Evolutionary conservation across 1,140 invertebrate species (phyloP).

Genomic region (Diorhabda elongata): DNA sequence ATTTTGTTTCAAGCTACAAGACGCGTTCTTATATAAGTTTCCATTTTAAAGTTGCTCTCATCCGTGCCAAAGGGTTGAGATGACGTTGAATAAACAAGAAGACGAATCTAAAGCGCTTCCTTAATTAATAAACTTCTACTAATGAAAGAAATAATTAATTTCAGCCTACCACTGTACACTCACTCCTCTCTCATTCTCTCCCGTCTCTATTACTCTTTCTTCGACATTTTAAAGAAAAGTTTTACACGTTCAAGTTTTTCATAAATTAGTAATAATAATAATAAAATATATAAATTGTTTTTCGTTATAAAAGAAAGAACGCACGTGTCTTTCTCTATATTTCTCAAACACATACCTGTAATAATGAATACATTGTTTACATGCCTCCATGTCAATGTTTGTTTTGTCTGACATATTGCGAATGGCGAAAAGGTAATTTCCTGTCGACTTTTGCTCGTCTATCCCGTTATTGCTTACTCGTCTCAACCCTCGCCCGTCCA

Average conservation of each 20-base stretch:
- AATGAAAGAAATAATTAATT: slow-evolving; percentile 49
- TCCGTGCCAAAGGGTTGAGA: slow-evolving; percentile 45
- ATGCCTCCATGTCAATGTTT: slow-evolving; percentile 38
- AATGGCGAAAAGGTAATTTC: slow-evolving; percentile 38
- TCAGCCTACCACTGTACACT: slow-evolving; percentile 39
- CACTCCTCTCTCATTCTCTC: slow-evolving; percentile 4
- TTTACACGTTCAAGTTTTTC: too few relatives aligned
- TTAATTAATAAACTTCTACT: slow-evolving; percentile 48
- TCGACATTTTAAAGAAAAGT: too few relatives aligned
- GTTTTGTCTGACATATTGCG: slow-evolving; percentile 40
- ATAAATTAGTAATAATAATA: too few relatives aligned
- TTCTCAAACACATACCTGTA: slow-evolving; percentile 30
- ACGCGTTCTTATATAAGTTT: slow-evolving; percentile 38
- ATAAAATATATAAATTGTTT: neutral
- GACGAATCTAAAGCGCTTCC: slow-evolving; percentile 45
- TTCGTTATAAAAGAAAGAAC: neutral
- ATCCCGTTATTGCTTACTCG: slow-evolving; percentile 12
- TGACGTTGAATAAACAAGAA: slow-evolving; percentile 45
- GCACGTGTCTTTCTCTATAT: slow-evolving; percentile 2
- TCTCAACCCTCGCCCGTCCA: slow-evolving; percentile 7
- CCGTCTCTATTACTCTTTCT: too few relatives aligned
- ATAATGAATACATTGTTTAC: slow-evolving; percentile 40
- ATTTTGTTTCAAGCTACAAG: slow-evolving; percentile 39
- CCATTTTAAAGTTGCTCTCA: slow-evolving; percentile 45
- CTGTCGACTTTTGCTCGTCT: slow-evolving; percentile 23